Conservation (phyloP, 2,113 vertebrate species). For the Chauna torquata region DNA sequence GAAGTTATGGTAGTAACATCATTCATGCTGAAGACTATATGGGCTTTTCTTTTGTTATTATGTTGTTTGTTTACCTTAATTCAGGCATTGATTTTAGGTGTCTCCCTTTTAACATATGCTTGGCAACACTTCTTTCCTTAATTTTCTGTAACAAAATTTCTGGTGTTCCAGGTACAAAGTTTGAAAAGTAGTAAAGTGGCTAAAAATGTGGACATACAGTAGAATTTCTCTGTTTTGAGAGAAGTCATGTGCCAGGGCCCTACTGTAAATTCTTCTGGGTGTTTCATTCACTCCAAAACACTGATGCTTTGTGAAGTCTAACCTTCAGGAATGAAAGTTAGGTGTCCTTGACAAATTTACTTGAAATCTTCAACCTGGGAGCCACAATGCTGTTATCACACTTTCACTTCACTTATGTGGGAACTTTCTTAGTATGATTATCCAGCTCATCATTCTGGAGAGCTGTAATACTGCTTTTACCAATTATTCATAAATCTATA, state of each 20-base stretch:
- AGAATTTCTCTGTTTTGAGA: neutral
- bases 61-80: neutral
- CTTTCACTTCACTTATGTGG: neutral
- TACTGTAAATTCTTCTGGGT: neutral
- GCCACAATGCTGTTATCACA: neutral
- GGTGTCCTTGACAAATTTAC: neutral
- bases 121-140: neutral
- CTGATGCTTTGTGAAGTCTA: neutral
- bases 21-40: neutral
- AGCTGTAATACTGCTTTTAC: neutral
- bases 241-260: neutral
- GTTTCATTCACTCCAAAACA: neutral
- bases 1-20: neutral
- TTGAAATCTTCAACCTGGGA: neutral
- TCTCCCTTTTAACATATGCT: neutral
- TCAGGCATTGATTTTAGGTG: neutral
- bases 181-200: neutral
- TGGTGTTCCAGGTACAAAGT: neutral
- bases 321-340: neutral
- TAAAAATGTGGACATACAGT: neutral
- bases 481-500: neutral
- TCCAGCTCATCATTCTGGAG: neutral
- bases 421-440: neutral
- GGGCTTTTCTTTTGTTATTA: neutral
- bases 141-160: neutral